phyloP scores from a whole-genome alignment of 2,888 invertebrate species.

The Eupithecia subumbrata region DNA sequence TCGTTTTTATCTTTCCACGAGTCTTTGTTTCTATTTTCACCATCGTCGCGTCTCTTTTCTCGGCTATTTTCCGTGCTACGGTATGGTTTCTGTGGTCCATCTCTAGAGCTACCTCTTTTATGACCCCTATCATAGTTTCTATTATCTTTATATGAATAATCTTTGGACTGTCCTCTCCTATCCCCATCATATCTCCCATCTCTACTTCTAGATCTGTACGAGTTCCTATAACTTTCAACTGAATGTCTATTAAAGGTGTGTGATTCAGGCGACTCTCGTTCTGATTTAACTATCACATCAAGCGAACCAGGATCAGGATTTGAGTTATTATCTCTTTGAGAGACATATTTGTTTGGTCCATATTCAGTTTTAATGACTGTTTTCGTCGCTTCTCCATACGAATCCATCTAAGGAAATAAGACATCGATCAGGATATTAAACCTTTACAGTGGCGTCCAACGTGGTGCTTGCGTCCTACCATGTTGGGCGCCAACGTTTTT shows the following conservation, averaged over 20 bases:
- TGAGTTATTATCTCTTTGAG: constrained; percentile 23
- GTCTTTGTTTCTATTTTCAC: not conserved
- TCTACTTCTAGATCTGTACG: constrained; percentile 17
- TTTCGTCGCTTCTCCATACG: constrained; percentile 49
- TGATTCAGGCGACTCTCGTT: constrained; percentile 30
- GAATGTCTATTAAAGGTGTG: constrained; percentile 2
- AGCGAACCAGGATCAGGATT: constrained; percentile 6
- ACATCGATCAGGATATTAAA: not conserved
- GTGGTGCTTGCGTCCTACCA: constrained; percentile 1
- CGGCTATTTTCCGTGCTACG: not conserved
- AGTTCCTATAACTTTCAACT: constrained; percentile 8
- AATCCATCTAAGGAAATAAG: constrained; percentile 58
- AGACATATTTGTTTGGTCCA: constrained; percentile 31
- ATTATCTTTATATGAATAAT: constrained; percentile 1
- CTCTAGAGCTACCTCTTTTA: not conserved
- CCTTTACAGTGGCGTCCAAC: not conserved
- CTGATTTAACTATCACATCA: constrained; percentile 27
- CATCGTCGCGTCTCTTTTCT: not conserved
- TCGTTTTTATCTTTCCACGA: constrained; percentile 15
- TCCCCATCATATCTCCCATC: constrained; percentile 14
- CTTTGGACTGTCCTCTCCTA: constrained; percentile 16
- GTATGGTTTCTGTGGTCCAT: constrained; percentile 1
- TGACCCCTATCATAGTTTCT: not conserved
- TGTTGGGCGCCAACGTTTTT: not conserved
- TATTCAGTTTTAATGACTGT: constrained; percentile 43